Evolutionary conservation across 1,140 invertebrate species (phyloP).

Genomic region (Tyrophagus putrescentiae): DNA sequence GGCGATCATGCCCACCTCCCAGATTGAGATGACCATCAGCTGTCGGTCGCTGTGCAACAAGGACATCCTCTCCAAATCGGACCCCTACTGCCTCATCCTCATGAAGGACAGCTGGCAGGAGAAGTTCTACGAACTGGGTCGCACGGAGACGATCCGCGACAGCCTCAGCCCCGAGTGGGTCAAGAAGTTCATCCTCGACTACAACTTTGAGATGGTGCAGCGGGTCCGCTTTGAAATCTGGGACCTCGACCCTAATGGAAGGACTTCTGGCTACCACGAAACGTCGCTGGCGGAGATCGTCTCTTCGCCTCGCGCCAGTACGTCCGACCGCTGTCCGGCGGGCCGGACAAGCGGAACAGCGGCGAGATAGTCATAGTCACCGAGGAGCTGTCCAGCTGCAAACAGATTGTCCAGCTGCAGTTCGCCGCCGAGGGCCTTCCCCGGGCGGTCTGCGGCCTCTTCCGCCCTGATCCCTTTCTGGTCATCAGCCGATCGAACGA

Average conservation of each 20-base stretch:
- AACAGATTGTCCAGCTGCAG: constrained; percentile 38
- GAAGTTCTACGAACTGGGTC: constrained; percentile 32
- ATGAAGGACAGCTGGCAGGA: constrained; percentile 16
- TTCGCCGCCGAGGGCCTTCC: constrained; percentile 36
- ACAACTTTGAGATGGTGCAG: constrained; percentile 41
- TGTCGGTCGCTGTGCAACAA: constrained; percentile 42
- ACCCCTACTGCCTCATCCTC: constrained; percentile 45
- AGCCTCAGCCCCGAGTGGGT: constrained; percentile 41
- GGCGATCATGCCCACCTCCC: constrained; percentile 16
- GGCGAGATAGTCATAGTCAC: constrained; percentile 33
- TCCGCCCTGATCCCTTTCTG: constrained; percentile 43
- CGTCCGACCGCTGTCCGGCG: constrained; percentile 26
- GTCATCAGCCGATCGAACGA: constrained; percentile 24
- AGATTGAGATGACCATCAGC: constrained; percentile 22
- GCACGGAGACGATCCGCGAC: constrained; percentile 41
- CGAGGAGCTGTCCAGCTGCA: constrained; percentile 38
- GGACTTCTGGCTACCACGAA: constrained; percentile 40
- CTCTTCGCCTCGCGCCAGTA: constrained; percentile 31
- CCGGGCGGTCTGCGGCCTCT: constrained; percentile 43
- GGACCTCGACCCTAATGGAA: constrained; percentile 27
- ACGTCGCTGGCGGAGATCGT: constrained; percentile 42
- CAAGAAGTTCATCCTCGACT: constrained; percentile 39
- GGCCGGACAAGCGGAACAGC: neutral
- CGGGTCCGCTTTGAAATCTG: constrained; percentile 32
- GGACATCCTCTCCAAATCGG: constrained; percentile 48